phyloP scores from a whole-genome alignment of 2,888 invertebrate genomes.

The Listrodromus nycthemerus region DNA sequence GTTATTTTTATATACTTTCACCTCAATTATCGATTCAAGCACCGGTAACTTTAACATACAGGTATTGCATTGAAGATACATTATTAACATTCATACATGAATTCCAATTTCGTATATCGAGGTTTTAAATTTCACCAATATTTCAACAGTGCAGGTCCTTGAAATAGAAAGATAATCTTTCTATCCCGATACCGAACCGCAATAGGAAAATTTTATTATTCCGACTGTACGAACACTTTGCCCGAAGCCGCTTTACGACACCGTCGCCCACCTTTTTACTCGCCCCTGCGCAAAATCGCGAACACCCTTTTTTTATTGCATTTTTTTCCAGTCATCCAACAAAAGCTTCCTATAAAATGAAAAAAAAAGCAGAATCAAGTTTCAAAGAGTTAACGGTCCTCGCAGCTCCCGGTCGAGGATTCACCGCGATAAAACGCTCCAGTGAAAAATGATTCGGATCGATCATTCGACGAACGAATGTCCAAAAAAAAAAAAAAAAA shows the following conservation, averaged over 20 bases:
- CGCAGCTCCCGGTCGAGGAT: neutral
- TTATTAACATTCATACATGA: too few relatives aligned
- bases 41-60: too few relatives aligned
- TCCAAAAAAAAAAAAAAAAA: conserved; percentile 32
- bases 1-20: too few relatives aligned
- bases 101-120: too few relatives aligned
- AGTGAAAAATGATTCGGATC: conserved; percentile 35
- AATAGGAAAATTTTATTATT: neutral
- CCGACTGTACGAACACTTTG: neutral
- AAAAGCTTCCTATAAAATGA: neutral
- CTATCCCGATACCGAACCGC: neutral
- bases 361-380: neutral
- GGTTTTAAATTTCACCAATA: too few relatives aligned
- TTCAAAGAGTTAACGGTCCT: conserved; percentile 1
- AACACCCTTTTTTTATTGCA: neutral
- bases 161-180: neutral
- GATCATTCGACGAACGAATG: conserved; percentile 52
- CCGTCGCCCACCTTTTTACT: neutral
- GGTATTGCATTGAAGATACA: too few relatives aligned
- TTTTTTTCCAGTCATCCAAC: neutral
- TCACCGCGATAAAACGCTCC: neutral
- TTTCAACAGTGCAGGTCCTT: too few relatives aligned
- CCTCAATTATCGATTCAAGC: too few relatives aligned
- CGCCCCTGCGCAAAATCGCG: neutral
- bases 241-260: neutral